These are phyloP conservation scores for Cartodere bifasciata DNA, from an alignment of 2,888 invertebrate genomes.

Conservation along the genomic window DNA sequence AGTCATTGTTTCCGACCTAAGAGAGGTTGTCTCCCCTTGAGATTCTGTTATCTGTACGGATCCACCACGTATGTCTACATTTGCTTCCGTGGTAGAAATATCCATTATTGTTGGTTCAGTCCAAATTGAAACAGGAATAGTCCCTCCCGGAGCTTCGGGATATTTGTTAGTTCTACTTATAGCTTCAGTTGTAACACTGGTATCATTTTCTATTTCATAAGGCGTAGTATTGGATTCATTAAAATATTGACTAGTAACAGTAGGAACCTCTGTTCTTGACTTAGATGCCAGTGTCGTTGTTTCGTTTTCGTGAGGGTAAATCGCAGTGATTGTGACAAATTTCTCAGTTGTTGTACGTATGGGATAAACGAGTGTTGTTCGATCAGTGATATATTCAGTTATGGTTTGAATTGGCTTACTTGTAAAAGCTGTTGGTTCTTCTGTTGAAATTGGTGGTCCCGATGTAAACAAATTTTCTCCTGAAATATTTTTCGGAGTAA, in stretches of 20 bases:
- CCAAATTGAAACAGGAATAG: conserved; percentile 4
- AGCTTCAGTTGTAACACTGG: not conserved
- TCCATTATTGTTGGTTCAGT: conserved; percentile 3
- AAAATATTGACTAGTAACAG: not conserved
- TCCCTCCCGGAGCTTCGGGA: not conserved
- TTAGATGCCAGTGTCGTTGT: not conserved
- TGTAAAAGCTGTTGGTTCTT: conserved; percentile 10
- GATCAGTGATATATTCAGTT: conserved; percentile 13
- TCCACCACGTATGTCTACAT: too few relatives aligned
- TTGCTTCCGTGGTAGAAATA: too few relatives aligned
- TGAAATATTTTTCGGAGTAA: not conserved
- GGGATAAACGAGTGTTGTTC: conserved; percentile 18
- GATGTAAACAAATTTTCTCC: not conserved
- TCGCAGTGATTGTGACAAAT: conserved; percentile 19
- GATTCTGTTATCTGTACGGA: not conserved
- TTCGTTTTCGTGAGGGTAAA: conserved; percentile 14
- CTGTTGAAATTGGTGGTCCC: conserved; percentile 2
- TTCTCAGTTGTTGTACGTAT: conserved; percentile 18
- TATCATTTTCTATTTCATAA: not conserved
- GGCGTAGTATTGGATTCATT: not conserved
- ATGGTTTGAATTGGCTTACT: conserved; percentile 11
- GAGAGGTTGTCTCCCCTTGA: conserved; percentile 15
- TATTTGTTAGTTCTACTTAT: conserved; percentile 1
- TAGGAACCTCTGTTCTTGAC: not conserved
- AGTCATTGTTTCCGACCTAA: conserved; percentile 9